A percentile compares a stretch with the other conserved stretches of the same genome.
Evolutionary conservation across 2,797 vertebrate species (phyloP).

Genomic region (Danionella dracula): DNA sequence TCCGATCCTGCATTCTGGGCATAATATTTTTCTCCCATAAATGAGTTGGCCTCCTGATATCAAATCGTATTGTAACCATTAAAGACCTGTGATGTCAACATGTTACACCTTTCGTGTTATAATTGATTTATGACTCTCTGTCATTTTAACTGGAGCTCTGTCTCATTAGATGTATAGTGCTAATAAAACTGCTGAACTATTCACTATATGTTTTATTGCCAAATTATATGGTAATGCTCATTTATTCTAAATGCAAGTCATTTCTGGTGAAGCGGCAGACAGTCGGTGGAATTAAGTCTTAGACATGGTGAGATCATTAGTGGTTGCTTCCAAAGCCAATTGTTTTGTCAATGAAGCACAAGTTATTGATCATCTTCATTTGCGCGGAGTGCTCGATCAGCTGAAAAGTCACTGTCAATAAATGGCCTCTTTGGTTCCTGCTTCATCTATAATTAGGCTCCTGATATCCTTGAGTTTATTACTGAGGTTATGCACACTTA

Average conservation of each 20-base stretch:
- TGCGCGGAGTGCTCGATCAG: conserved; percentile 27
- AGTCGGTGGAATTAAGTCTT: conserved; percentile 37
- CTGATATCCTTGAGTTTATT: conserved; percentile 4
- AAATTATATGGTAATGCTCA: conserved; percentile 19
- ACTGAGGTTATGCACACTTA: neutral
- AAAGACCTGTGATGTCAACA: too few species aligned
- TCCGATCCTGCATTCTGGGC: too few species aligned
- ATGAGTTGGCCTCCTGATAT: too few species aligned
- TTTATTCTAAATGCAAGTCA: conserved; percentile 37
- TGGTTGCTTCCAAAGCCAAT: conserved; percentile 31
- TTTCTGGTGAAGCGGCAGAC: conserved; percentile 25
- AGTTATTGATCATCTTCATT: conserved; percentile 43
- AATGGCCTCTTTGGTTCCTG: neutral
- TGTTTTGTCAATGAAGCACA: conserved; percentile 39
- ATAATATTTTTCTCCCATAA: too few species aligned
- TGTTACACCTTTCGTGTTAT: too few species aligned
- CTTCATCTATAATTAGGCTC: neutral
- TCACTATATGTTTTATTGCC: conserved; percentile 14
- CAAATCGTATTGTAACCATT: too few species aligned
- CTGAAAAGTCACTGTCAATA: conserved; percentile 18
- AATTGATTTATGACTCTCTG: too few species aligned
- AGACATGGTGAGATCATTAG: conserved; percentile 35
- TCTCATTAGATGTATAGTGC: conserved; percentile 22
- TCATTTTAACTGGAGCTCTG: too few species aligned
- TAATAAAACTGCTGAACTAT: neutral